Evolutionary conservation across 92 coral and sea anemone species (phyloP).

Genomic region (Blastomussa wellsi): DNA sequence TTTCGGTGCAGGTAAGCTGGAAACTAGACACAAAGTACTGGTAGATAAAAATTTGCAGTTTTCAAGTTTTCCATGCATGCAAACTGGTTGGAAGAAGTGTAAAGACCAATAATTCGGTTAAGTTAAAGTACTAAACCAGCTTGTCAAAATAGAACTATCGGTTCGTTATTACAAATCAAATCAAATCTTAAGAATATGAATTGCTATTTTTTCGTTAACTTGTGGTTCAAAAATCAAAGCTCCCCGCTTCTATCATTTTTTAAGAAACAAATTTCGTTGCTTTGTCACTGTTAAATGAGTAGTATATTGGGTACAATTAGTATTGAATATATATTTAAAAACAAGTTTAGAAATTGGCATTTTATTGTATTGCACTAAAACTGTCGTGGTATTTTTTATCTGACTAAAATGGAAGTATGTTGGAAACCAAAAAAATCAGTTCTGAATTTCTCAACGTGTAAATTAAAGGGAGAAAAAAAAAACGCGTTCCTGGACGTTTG

Average conservation of each 20-base stretch:
- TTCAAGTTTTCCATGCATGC: too few species aligned
- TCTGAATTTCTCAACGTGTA: too few species aligned
- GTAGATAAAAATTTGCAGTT: too few species aligned
- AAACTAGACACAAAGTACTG: too few species aligned
- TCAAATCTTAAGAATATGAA: neutral
- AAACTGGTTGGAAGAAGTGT: too few species aligned
- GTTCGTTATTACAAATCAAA: neutral
- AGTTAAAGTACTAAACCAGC: neutral
- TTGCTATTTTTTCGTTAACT: neutral
- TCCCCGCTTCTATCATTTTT: neutral
- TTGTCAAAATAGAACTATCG: neutral
- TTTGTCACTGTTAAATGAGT: neutral
- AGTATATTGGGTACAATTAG: neutral
- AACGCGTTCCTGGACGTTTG: neutral
- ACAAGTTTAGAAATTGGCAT: neutral
- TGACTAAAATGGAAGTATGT: neutral
- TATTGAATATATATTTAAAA: neutral
- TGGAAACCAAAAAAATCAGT: too few species aligned
- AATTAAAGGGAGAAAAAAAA: neutral
- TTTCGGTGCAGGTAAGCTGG: too few species aligned
- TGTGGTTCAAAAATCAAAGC: neutral
- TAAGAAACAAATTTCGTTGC: neutral
- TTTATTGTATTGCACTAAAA: neutral
- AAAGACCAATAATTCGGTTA: too few species aligned
- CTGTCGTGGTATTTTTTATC: neutral